These are phyloP conservation scores for Muscicapa comitata DNA, from an alignment of 2,797 vertebrate species.

Conservation along the genomic window DNA sequence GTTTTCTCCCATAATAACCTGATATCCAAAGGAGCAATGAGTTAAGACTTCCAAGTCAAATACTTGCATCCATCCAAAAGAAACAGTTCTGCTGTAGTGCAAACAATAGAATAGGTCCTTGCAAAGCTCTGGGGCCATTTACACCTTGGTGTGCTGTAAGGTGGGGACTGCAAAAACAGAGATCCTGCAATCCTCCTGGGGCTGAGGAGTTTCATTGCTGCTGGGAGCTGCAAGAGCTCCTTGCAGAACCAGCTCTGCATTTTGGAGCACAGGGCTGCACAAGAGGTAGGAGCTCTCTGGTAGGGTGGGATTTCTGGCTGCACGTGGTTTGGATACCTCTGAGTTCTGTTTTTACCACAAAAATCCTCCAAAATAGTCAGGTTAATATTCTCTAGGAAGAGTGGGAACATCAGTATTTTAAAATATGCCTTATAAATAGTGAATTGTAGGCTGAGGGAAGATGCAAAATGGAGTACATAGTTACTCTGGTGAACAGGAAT, in stretches of 20 bases:
- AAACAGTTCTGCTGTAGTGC: neutral
- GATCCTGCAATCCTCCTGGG: neutral
- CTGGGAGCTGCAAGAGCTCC: neutral
- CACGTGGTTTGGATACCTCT: neutral
- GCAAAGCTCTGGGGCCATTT: neutral
- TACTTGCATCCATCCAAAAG: neutral
- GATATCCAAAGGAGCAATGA: neutral
- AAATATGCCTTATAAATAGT: constrained; percentile 35
- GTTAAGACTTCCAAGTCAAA: neutral
- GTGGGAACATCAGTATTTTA: neutral
- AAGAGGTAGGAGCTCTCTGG: neutral
- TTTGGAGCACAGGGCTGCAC: neutral
- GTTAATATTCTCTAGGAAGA: constrained; percentile 12
- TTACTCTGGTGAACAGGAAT: constrained; percentile 2
- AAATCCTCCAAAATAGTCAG: constrained; percentile 19
- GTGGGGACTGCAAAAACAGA: neutral
- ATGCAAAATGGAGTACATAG: constrained; percentile 9
- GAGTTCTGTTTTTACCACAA: constrained; percentile 18
- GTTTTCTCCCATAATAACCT: neutral
- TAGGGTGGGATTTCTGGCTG: neutral
- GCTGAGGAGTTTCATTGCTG: neutral
- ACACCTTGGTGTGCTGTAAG: rapidly evolving
- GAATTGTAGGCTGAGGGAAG: constrained; percentile 23
- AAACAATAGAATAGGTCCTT: neutral
- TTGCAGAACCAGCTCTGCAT: neutral